Base-by-base conservation (phyloP, 2,113 vertebrate genomes). In the Cottus gobio region DNA sequence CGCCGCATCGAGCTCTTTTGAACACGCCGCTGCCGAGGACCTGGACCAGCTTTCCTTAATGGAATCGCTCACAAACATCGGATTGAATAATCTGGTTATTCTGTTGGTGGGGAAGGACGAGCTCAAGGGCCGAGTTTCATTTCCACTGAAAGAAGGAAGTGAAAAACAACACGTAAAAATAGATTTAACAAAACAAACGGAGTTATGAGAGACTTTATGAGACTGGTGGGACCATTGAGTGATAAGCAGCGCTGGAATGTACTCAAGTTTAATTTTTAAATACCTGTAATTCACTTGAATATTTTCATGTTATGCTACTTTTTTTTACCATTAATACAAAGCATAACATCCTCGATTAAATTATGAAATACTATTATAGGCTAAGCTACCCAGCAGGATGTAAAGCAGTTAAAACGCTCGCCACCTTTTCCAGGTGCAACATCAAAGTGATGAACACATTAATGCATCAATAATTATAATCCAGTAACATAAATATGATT, bases 11-110 rank as follows among this genome's bases (percentile, higher is more conserved):
- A 56, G 37, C 54, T 26, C 30, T 66, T 30, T 74, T 60, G 31
- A 24, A 63, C 50, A 73, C 71, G 34, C 1, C 7, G 54, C 65
- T 57, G 13, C 36, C 52, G 1, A 28, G 46, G 39, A 63, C 28
- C 67, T 75, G 24, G 1, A 22, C 61, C 24, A 50, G 15, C 16
- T 57, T 57, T 71, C 31, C 75, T 30, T 54, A 71, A 65, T 68
- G 46, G 64, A 30, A 50, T 56, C 20, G 1, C 61, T 60, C 56
- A 60, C 44, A 34, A 68, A 39, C 46, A 16, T 62, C 42, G n/a
- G 12, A 74, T 66, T 42, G 6, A 16, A 46, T 24, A 18, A 37
- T 67, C 71, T 54, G 9, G 0, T 68, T 3, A 42, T 66, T 20
- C 2, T 26, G 68, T 26, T 48, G 66, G 16, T 18, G 78, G 11